Evolutionary conservation across 1,140 invertebrate genomes (phyloP).

Genomic region (Aphelinus certus): DNA sequence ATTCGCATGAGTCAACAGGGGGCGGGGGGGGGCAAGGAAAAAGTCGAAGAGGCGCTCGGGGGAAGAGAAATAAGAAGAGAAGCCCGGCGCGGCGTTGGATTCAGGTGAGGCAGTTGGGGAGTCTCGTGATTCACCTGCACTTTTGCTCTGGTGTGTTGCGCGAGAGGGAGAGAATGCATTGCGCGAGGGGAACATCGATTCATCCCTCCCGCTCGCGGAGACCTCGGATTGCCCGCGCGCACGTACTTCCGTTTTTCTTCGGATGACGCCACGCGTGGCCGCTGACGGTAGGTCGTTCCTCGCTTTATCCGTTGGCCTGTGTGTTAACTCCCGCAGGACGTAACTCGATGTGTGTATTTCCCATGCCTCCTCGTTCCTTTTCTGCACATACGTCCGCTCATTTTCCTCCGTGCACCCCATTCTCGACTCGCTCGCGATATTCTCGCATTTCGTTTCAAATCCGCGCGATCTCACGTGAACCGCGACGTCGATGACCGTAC

Average conservation of each 20-base stretch:
- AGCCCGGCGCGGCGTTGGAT: too few species aligned
- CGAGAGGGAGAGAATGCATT: slow-evolving; percentile 6
- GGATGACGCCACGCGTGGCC: too few species aligned
- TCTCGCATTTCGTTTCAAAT: background rate
- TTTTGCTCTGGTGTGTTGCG: slow-evolving; percentile 15
- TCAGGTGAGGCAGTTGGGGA: too few species aligned
- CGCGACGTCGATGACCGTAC: too few species aligned
- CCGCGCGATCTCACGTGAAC: too few species aligned
- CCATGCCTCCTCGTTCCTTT: slow-evolving; percentile 1
- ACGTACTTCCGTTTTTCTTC: slow-evolving; percentile 13
- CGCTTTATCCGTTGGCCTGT: slow-evolving; percentile 1
- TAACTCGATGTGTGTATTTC: slow-evolving; percentile 14
- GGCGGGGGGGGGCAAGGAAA: too few species aligned
- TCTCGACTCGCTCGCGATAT: background rate
- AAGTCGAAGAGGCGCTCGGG: too few species aligned
- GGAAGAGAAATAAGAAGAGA: too few species aligned
- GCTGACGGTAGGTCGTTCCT: background rate
- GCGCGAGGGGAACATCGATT: slow-evolving; percentile 24
- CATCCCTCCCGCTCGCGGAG: background rate
- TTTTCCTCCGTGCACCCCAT: background rate
- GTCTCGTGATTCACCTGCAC: slow-evolving; percentile 4
- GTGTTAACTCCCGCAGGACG: slow-evolving; percentile 12
- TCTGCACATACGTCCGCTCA: too few species aligned
- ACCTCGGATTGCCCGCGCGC: slow-evolving; percentile 23
- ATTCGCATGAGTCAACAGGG: too few species aligned